phyloP scores from a whole-genome alignment of 2,113 vertebrate genomes.

The Lota lota region DNA sequence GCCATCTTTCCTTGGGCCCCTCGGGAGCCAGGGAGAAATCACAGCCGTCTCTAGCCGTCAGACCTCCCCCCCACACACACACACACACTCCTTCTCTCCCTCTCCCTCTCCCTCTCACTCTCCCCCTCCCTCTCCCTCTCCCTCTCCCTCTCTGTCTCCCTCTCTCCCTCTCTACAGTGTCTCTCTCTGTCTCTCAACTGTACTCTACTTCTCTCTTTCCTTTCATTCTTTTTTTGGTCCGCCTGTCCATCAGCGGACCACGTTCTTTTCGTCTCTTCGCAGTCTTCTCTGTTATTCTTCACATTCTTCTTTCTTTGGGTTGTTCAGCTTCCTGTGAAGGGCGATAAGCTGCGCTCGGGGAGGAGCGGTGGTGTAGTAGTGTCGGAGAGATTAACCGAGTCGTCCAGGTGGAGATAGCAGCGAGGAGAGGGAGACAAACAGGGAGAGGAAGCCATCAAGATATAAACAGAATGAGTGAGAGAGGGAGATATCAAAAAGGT shows the following conservation, averaged over 20 bases:
- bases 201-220: not conserved
- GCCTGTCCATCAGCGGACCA: not conserved
- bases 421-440: not conserved
- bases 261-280: too few species aligned
- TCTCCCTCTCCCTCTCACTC: not conserved
- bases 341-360: not conserved
- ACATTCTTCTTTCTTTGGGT: too few species aligned
- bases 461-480: constrained; percentile 2
- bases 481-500: constrained; percentile 3
- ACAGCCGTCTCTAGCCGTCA: constrained; percentile 66
- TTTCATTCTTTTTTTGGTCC: not conserved
- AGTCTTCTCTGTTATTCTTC: too few species aligned
- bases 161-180: not conserved
- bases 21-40: constrained; percentile 72
- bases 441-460: not conserved
- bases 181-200: not conserved
- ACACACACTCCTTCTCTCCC: constrained; percentile 18
- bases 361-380: not conserved
- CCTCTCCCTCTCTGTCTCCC: not conserved
- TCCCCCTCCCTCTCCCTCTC: constrained; percentile 4
- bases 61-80: constrained; percentile 27
- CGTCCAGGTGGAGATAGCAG: not conserved
- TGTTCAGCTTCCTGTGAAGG: not conserved
- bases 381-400: not conserved
- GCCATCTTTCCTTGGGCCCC: constrained; percentile 68